Conservation (phyloP, 1,140 invertebrate genomes). For the Dinoponera quadriceps region DNA sequence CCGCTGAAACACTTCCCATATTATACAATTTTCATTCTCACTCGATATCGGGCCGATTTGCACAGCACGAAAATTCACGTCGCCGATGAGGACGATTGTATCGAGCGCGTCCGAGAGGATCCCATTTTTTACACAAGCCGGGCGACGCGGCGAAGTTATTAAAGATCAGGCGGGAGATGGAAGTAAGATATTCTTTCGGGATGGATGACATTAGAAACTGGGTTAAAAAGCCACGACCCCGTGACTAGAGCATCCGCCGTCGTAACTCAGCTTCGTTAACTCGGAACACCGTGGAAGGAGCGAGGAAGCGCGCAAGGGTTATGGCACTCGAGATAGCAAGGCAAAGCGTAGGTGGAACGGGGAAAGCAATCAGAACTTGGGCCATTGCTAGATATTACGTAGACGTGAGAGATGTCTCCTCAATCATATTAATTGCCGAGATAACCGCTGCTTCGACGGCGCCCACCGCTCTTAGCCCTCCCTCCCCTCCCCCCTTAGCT, state of each 20-base stretch:
- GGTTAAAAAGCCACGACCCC: conserved; percentile 73
- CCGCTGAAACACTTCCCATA: too few species aligned
- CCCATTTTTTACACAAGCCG: neutral
- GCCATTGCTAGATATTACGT: conserved; percentile 85
- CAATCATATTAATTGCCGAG: conserved; percentile 86
- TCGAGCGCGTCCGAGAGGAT: neutral
- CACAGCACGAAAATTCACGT: neutral
- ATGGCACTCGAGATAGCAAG: conserved; percentile 83
- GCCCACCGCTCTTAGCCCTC: conserved; percentile 62
- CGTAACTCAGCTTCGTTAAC: conserved; percentile 80
- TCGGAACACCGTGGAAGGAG: conserved; percentile 69
- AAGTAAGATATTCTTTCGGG: conserved; percentile 46
- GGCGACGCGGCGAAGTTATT: conserved; percentile 17
- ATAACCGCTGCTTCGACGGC: conserved; percentile 84
- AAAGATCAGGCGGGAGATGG: conserved; percentile 27
- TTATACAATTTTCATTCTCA: neutral
- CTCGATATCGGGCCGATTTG: neutral
- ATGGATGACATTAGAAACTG: conserved; percentile 58
- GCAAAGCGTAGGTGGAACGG: conserved; percentile 76
- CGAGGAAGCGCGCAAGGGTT: conserved; percentile 80
- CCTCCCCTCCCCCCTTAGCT: conserved; percentile 53
- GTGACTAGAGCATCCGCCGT: conserved; percentile 52
- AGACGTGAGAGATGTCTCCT: conserved; percentile 85
- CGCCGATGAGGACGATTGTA: neutral
- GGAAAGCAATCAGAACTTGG: conserved; percentile 86